Evolutionary conservation across 2,113 vertebrate species (phyloP).

Genomic region (Bettongia penicillata): DNA sequence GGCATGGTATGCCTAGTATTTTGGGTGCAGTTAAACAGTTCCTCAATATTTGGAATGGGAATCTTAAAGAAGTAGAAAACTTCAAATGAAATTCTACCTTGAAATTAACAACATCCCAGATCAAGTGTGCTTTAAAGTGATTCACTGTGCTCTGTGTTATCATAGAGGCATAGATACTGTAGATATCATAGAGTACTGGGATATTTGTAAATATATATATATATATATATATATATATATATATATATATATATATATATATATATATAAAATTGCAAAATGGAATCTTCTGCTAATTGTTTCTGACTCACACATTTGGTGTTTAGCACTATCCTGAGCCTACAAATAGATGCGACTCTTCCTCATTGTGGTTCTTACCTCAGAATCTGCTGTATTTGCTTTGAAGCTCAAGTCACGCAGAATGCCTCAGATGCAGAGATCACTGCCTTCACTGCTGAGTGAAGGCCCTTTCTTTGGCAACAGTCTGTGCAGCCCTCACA

Average conservation of each 20-base stretch:
- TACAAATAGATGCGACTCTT: slow-evolving; percentile 30
- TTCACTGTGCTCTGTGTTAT: neutral
- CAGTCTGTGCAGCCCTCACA: neutral
- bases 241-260: too few species aligned
- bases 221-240: too few species aligned
- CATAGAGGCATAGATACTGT: neutral
- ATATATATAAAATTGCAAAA: neutral
- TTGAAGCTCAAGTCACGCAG: slow-evolving; percentile 48
- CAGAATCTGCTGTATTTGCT: neutral
- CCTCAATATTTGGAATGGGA: neutral
- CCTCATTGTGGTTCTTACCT: slow-evolving; percentile 16
- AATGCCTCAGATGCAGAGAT: neutral
- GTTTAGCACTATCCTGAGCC: neutral
- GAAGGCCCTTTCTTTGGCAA: neutral
- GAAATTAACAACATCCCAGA: neutral
- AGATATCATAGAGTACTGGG: too few species aligned
- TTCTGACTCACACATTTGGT: neutral
- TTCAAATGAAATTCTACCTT: neutral
- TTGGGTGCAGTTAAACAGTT: neutral
- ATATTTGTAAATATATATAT: neutral
- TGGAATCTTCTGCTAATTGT: neutral
- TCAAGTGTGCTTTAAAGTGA: neutral
- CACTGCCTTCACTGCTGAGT: neutral
- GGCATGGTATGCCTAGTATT: neutral
- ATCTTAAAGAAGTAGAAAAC: neutral